Conservation (phyloP, 35 echinoderm and acorn worm species). For the Lytechinus variegatus region DNA sequence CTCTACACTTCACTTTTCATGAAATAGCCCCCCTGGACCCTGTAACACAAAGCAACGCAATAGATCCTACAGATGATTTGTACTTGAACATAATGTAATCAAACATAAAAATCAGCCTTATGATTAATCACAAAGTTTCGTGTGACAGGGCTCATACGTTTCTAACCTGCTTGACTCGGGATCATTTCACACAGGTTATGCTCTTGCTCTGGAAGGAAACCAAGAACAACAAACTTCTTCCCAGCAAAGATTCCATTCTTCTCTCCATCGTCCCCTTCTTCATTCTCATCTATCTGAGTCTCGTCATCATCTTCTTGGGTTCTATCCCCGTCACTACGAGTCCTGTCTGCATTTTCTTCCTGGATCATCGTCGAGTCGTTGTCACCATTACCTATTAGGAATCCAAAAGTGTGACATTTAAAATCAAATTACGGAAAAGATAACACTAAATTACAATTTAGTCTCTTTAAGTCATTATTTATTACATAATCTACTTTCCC, state of each 20-base stretch:
- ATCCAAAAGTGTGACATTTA: neutral
- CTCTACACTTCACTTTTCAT: too few species aligned
- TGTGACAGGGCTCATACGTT: neutral
- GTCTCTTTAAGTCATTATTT: too few species aligned
- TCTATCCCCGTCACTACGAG: neutral
- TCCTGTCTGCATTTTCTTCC: slow-evolving; percentile 2
- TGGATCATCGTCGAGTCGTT: slow-evolving; percentile 47
- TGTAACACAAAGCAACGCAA: too few species aligned
- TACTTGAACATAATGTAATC: too few species aligned
- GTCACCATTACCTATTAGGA: neutral
- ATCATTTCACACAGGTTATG: slow-evolving; percentile 64
- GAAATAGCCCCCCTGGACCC: too few species aligned
- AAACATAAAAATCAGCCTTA: too few species aligned
- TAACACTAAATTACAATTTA: too few species aligned
- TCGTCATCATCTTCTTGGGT: slow-evolving; percentile 27
- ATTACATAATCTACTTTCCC: too few species aligned
- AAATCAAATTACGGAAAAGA: too few species aligned
- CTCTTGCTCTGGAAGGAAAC: slow-evolving; percentile 64
- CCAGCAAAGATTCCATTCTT: slow-evolving; percentile 65
- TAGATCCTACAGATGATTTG: too few species aligned
- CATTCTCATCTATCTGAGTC: slow-evolving; percentile 42
- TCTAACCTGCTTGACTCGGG: slow-evolving; percentile 58
- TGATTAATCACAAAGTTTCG: too few species aligned
- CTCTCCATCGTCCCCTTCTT: slow-evolving; percentile 46
- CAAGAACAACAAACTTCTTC: slow-evolving; percentile 77